Base-by-base conservation (phyloP, 2,888 invertebrate genomes). In the Amphimallon solstitiale region DNA sequence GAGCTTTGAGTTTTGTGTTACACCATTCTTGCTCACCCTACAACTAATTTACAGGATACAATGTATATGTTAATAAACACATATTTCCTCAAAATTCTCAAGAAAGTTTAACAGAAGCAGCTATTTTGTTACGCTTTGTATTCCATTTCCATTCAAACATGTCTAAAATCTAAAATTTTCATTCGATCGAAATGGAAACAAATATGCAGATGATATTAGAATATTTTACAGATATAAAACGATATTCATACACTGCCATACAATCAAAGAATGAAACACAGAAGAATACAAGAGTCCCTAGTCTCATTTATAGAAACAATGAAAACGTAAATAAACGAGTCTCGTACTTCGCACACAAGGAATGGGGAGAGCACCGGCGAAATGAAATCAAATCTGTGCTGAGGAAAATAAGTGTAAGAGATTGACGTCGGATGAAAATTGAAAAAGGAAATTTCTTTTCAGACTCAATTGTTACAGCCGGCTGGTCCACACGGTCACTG, bases 371-470 rank as follows among this genome's bases (percentile, higher is more conserved):
- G 40, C 15, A 19, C 56, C 51, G 61, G 14, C 51, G 76, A 77
- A 81, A 81, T 80, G 80, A 81, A 82, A 82, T 82, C 81, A 81
- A 82, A 81, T 82, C 81, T 80, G 79, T 78, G 78, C 81, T 78
- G 79, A 78, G 80, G 81, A 81, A 82, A 81, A 82, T 82, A 82
- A 81, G 81, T 80, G 80, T 80, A 81, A 82, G 80, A 79, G 80
- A 81, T 82, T 81, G 81, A 81, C 79, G 78, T 77, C 75, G 78
- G 77, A 80, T 80, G 82, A 82, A 83, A 83, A 83, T 83, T 83
- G 82, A 83, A 83, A 83, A 81, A 83, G 83, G 83, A 84, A 83
- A 83, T 83, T 83, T 82, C 82, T 83, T 83, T 82, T 81, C 77
- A 80, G 81, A 82, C 80, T 81, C 80, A 78, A 83, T 83, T 83